These are phyloP conservation scores for Atethmia centrago DNA, from an alignment of 2,888 invertebrate genomes.

Conservation along the genomic window DNA sequence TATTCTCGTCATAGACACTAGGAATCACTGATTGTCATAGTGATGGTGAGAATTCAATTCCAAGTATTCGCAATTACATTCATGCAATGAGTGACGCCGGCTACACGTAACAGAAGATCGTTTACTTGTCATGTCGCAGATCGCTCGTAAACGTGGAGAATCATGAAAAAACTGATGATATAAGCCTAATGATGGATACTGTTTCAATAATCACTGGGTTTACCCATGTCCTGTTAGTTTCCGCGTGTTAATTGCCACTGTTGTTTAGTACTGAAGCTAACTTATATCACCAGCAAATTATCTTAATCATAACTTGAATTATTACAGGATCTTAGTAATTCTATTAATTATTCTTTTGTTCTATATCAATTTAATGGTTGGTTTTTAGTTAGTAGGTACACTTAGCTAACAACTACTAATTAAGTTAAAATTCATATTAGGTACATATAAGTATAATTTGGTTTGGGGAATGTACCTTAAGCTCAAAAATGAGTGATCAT, in stretches of 20 bases:
- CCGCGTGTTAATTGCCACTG: constrained; percentile 52
- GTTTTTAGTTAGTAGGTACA: constrained; percentile 7
- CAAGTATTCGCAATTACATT: constrained; percentile 44
- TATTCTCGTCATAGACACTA: constrained; percentile 34
- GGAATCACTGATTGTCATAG: constrained; percentile 13
- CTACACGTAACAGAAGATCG: constrained; percentile 64
- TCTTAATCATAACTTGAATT: constrained; percentile 53
- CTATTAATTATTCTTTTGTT: constrained; percentile 53
- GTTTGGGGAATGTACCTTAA: too few species aligned
- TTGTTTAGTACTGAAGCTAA: constrained; percentile 34
- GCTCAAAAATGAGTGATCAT: neutral
- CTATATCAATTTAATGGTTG: constrained; percentile 23
- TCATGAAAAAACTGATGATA: constrained; percentile 46
- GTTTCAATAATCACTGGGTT: constrained; percentile 71
- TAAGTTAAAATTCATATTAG: neutral
- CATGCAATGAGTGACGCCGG: constrained; percentile 79
- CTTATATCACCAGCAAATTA: constrained; percentile 50
- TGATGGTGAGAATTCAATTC: constrained; percentile 43
- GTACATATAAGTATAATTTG: too few species aligned
- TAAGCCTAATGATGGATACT: constrained; percentile 64
- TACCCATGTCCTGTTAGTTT: constrained; percentile 79
- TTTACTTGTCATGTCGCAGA: constrained; percentile 55
- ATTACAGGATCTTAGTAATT: constrained; percentile 60
- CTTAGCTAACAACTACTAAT: neutral
- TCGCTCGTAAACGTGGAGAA: constrained; percentile 57